Base-by-base conservation (phyloP, 1,140 invertebrate genomes). In the Colletes gigas region DNA sequence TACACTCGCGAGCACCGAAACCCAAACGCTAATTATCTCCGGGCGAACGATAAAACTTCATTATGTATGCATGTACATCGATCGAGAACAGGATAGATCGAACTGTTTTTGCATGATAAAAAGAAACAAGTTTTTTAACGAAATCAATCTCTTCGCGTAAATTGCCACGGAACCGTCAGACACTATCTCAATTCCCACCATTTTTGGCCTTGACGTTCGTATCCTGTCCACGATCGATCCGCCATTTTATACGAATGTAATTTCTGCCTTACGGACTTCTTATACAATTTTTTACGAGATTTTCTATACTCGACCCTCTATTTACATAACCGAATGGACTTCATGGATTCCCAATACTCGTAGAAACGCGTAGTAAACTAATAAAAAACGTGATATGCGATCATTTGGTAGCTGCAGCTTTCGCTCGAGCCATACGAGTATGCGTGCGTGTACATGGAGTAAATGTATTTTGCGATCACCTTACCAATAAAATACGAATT, bases 1-100 rank as follows among this genome's bases (percentile, higher is more conserved):
- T 82, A n/a, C 95, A 95, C 84, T 91, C 92, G 68, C 91, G 89
- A 3, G 83, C 88, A 60, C 47, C 80, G 69, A 89, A 81, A 81
- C 54, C 85, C 19, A 91, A 75, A 54, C 90, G 90, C 57, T 92
- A 90, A 85, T 62, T 10, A 8, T 6, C 9, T 3, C 52, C 6
- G 12, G 17, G 30, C 14, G 4, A 21, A 30, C 14, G 5, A 65
- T 19, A 21, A 14, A 59, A 15, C 60, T 19, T n/a, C n/a, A 7
- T 52, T 62, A 10, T 10, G 39, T 62, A 10, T 10, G 39, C 44
- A 39, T 52, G 15, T 50, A 47, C 19, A 39, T 59, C 41, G 62
- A 60, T 41, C 21, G 14, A 9, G n/a, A 50, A 60, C 52, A 74
- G 21, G 62, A 80, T 66, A 17, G 17, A 30, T n/a, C 5, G 52